Base-by-base conservation (phyloP, 2,113 vertebrate genomes). In the Xiphophorus couchianus region DNA sequence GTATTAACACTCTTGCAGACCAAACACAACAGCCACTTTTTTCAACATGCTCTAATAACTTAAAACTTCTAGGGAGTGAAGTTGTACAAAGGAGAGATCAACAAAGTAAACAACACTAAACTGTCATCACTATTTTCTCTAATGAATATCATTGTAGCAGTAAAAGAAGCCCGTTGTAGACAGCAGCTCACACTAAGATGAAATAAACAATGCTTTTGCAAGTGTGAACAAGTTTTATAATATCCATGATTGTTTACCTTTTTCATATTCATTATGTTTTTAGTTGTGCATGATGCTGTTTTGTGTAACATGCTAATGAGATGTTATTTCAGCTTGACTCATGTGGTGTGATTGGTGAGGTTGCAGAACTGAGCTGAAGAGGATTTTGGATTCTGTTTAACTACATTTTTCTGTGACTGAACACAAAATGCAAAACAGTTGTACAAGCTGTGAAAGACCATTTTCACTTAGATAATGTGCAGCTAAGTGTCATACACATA, bases 221-320 rank as follows among this genome's bases (percentile, higher is more conserved):
- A 74, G 68, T 74, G 74, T 67, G 81, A 81, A 77, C 71, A 73
- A 65, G 44, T 39, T 74, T 42, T 39, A 33, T 78, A 81, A 81
- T 83, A 83, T 81, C 76, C 70, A 64, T 48, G 44, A 77, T 63
- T 68, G 51, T 70, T 69, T 54, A 68, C 31, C 70, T 69, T 78
- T 86, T 87, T 89, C 75, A 90, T 83, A 87, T 89, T 87, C 69
- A 87, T 86, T 74, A 80, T 83, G 58, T 75, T 81, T 78, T 77
- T 58, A 76, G 28, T 75, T 70, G 54, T 66, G 44, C 61, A 29
- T 69, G 48, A 39, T 25, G 63, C 73, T 64, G 77, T 80, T 77
- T 80, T 85, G 74, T 87, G 69, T 64, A 71, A 67, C 63, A 83
- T 88, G 77, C 68, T 83, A 81, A 88, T 84, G 64, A 77, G 66